These are phyloP conservation scores for Phania funesta DNA, from an alignment of 2,888 invertebrate species.

Conservation along the genomic window DNA sequence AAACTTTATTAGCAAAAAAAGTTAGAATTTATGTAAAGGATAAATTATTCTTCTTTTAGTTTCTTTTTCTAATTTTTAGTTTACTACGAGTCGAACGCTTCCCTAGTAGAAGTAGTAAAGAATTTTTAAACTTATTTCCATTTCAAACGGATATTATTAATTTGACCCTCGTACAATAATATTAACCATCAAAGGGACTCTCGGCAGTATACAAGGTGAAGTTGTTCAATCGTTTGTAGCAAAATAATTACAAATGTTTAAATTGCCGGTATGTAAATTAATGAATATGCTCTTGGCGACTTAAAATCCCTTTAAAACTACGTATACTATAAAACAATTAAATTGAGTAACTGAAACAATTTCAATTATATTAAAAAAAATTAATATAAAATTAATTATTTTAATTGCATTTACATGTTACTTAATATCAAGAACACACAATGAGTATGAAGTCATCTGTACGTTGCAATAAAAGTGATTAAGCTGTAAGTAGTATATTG, in stretches of 20 bases:
- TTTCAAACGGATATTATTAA: background rate
- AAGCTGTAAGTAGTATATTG: no score
- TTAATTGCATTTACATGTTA: background rate
- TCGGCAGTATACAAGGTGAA: background rate
- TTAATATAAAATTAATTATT: constrained; percentile 18
- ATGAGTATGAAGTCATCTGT: background rate
- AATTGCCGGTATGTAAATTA: constrained; percentile 30
- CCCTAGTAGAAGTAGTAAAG: no score
- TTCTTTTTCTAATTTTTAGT: no score
- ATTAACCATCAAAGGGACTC: constrained; percentile 8
- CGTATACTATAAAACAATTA: constrained; percentile 1
- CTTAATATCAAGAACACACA: background rate
- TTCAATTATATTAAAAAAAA: background rate
- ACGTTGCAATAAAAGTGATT: background rate
- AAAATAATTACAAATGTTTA: constrained; percentile 54
- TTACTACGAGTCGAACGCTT: no score
- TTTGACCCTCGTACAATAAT: constrained; percentile 5
- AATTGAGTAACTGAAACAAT: constrained; percentile 9
- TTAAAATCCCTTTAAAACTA: constrained; percentile 7
- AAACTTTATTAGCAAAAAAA: no score
- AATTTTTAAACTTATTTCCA: background rate
- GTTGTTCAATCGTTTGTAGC: constrained; percentile 53
- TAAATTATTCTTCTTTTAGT: no score
- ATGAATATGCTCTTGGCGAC: constrained; percentile 46
- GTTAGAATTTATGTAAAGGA: no score